Evolutionary conservation across 2,888 invertebrate genomes (phyloP), one percentile per base, ranked within the genome.

Genomic region (Ectemnius cavifrons): DNA sequence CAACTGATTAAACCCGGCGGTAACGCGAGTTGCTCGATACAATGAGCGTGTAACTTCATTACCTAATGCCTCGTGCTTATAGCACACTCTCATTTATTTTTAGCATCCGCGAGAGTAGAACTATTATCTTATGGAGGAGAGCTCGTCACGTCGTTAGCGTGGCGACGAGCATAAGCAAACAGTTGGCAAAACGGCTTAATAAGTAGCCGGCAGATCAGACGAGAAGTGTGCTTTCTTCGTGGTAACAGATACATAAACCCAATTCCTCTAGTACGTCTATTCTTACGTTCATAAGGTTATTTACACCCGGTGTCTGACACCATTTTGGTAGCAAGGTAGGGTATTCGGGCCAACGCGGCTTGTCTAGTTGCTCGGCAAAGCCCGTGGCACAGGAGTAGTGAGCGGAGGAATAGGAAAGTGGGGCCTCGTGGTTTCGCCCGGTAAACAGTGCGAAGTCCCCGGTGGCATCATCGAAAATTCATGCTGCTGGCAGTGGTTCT

Each of bases 201-300:
- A 56, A 18, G 37, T 45, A 56, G 49, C 28, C 37, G 23, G 57
- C 57, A 47, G 16, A 8, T 37, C 37, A 6, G 37, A 37, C 8
- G 37, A 37, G 37, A 11, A 37, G 37, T 37, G 45, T 63, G 60
- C 72, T 72, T 72, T 77, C 77, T 77, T 77, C 77, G 27, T 47
- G 60, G 77, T 71, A 77, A 77, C 72, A 63, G 18, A 20, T 58
- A 18, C 3, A 74, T 76, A 83, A 79, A 80, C 75, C 67, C 72
- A 67, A 83, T 81, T 83, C 78, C 82, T 77, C 80, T 74, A 59
- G 73, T 73, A 80, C 73, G 63, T 83, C 83, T 83, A 83, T 83
- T 83, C 80, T 83, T 83, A 79, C 79, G 73, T 84, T 75, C 84
- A 84, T 84, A 82, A 82, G 83, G 83, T 84, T 83, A 83, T 83